Base-by-base conservation (phyloP, 2,888 invertebrate genomes). In the Tricholauxania praeusta region DNA sequence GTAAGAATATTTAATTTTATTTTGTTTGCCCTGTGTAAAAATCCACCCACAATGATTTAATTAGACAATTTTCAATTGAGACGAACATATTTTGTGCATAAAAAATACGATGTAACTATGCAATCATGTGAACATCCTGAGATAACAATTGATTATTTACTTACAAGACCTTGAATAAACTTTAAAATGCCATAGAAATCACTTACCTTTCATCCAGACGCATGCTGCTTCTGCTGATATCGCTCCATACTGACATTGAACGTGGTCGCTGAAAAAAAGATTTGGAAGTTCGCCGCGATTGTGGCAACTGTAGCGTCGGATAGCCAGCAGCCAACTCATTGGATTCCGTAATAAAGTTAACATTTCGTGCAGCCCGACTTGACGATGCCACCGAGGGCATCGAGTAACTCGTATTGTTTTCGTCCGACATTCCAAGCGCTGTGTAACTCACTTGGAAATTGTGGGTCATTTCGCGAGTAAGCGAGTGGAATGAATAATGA, bases 181-280 rank as follows among this genome's bases (percentile, higher is more conserved):
- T 12, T 57, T 57, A 57, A 57, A 57, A 28, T 28, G 57, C 12
- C 57, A 57, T 15, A 12, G 12, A 57, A 57, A 6, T 57, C 22
- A 57, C 19, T 81, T 85, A 88, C 87, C 87, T 85, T 82, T 88
- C 87, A 81, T 88, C 87, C 82, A 94, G 90, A 81, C 93, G 91
- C 89, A 94, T 93, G 85, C 94, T 94, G 79, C 94, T 94, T 72
- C 94, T 90, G 82, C 94, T 94, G 84, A 95, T 92, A 83, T 95
- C 95, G 82, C 95, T 95, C 95, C 95, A 95, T 53, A 94, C 94
- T 83, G 94, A 95, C 93, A 95, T 93, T 78, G 94, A 94, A 52
- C 92, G 89, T 3, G 91, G 94, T 85, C 88, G 90, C 75, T 89
- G 89, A 77, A 87, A 87, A 72, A 88, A 82, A 17, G 85, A 80